phyloP scores from a whole-genome alignment of 2,113 vertebrate species.

The Halichoeres trimaculatus region DNA sequence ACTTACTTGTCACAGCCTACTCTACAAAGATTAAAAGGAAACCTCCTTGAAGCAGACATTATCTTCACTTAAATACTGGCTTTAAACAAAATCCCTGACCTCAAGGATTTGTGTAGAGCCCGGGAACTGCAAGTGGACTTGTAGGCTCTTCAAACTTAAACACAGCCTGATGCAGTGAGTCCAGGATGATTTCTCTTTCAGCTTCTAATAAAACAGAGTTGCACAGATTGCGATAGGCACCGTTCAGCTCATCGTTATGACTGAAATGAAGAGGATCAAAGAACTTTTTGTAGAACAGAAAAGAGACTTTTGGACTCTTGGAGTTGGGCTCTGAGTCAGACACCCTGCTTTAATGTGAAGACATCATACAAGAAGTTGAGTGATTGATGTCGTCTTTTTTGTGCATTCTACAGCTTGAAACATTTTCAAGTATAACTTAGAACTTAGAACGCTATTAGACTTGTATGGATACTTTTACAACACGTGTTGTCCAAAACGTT shows the following conservation, averaged over 20 bases:
- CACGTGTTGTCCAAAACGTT: neutral
- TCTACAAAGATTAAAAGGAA: neutral
- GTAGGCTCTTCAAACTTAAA: too few relatives aligned
- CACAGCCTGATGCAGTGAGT: too few relatives aligned
- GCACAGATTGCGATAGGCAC: too few relatives aligned
- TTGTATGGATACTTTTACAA: neutral
- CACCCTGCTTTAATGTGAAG: neutral
- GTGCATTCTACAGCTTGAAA: too few relatives aligned
- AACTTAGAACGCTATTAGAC: too few relatives aligned
- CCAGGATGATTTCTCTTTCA: too few relatives aligned
- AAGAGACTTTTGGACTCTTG: neutral
- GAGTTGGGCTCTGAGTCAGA: neutral
- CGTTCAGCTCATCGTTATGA: neutral
- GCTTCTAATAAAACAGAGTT: too few relatives aligned
- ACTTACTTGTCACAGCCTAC: neutral
- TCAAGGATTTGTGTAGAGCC: slow-evolving; percentile 6
- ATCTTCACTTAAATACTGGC: slow-evolving; percentile 3
- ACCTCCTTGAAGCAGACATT: neutral
- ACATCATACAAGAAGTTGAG: neutral
- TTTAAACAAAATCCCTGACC: slow-evolving; percentile 1
- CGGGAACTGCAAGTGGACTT: neutral
- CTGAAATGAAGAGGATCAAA: neutral
- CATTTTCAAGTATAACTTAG: too few relatives aligned
- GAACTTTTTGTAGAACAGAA: neutral
- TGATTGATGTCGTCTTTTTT: neutral